A percentile compares a stretch with the other conserved stretches of the same genome.
phyloP scores from a whole-genome alignment of 2,888 invertebrate species.

The Stenurella melanura region DNA sequence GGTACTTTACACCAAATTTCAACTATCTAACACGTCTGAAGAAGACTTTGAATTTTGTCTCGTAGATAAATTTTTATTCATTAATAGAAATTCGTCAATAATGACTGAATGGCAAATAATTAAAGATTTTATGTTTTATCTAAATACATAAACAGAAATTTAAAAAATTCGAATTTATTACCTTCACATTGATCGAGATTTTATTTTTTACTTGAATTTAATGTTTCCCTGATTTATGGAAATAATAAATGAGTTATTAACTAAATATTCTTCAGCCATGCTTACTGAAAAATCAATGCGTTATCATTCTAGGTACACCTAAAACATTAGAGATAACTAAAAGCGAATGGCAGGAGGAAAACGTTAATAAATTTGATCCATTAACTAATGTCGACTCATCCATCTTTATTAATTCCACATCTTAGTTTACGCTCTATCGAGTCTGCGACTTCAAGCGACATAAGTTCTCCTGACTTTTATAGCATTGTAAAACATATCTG shows the following conservation, averaged over 20 bases:
- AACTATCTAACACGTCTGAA: too few species aligned
- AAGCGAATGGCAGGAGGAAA: conserved; percentile 36
- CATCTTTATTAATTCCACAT: conserved; percentile 65
- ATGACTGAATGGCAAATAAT: too few species aligned
- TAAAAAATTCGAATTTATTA: too few species aligned
- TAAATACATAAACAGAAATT: too few species aligned
- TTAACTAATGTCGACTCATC: conserved; percentile 62
- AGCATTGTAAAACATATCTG: conserved; percentile 66
- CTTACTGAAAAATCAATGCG: neutral
- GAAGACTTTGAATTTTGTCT: too few species aligned
- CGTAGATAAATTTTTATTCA: too few species aligned
- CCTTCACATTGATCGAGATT: too few species aligned
- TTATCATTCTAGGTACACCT: conserved; percentile 1
- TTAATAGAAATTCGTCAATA: too few species aligned
- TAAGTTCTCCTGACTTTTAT: conserved; percentile 65
- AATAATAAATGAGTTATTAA: neutral
- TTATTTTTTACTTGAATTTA: too few species aligned
- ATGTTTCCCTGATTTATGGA: neutral
- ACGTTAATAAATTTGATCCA: conserved; percentile 63
- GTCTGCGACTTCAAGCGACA: conserved; percentile 57
- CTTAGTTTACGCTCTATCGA: conserved; percentile 62
- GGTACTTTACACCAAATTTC: too few species aligned
- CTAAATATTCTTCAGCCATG: neutral
- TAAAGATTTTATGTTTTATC: too few species aligned
- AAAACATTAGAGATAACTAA: conserved; percentile 4